Evolutionary conservation across 2,113 vertebrate species (phyloP).

Genomic region (Capreolus pygargus): DNA sequence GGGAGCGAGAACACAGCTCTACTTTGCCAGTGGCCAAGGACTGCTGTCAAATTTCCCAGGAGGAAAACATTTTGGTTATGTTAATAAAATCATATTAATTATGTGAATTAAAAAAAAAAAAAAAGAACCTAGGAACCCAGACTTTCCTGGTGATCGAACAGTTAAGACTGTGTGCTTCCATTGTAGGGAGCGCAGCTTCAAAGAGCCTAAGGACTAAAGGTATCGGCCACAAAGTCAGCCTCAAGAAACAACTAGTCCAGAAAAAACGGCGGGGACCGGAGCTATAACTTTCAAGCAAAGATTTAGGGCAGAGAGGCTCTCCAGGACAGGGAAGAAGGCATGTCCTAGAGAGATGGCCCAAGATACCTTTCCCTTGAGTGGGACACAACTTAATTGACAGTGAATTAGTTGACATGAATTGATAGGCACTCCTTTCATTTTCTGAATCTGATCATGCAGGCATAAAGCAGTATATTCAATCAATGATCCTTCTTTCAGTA

Average conservation of each 20-base stretch:
- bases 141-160: background rate
- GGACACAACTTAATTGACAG: background rate
- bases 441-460: background rate
- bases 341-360: background rate
- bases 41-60: conserved; percentile 16
- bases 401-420: background rate
- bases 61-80: conserved; percentile 53
- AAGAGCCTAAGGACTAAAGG: background rate
- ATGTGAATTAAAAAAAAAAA: too few species aligned
- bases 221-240: background rate
- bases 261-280: fast-evolving
- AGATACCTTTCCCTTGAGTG: background rate
- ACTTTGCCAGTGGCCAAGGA: conserved; percentile 11
- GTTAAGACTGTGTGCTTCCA: background rate
- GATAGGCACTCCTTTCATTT: background rate
- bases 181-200: background rate
- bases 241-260: background rate
- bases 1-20: background rate
- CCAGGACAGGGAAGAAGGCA: background rate
- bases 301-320: background rate
- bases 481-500: background rate
- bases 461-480: background rate
- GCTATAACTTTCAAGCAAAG: background rate
- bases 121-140: background rate
- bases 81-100: conserved; percentile 65